Percentiles rank a stretch among this genome's conserved stretches.
Evolutionary conservation across 2,888 invertebrate species (phyloP).

Genomic region (Urechis unicinctus): DNA sequence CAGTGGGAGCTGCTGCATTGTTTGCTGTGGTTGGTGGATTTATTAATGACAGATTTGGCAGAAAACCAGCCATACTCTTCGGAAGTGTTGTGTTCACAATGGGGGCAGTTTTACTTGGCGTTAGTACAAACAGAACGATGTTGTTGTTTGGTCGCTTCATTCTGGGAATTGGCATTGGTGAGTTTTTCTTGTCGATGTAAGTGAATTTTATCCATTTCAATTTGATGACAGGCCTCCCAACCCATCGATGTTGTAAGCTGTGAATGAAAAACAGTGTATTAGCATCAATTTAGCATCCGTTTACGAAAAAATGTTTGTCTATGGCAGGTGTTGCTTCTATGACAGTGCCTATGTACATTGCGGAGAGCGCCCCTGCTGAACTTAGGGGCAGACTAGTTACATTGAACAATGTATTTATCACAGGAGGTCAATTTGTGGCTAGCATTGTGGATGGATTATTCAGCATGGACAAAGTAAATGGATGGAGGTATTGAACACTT

Average conservation of each 20-base stretch:
- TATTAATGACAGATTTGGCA: conserved; percentile 53
- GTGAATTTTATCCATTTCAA: no score
- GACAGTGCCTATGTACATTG: conserved; percentile 58
- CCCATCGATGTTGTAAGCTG: no score
- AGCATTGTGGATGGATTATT: conserved; percentile 54
- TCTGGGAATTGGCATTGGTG: conserved; percentile 42
- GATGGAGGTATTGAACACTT: conserved; percentile 53
- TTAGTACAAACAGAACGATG: conserved; percentile 8
- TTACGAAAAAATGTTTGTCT: no score
- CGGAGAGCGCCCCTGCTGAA: conserved; percentile 54
- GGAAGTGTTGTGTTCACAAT: conserved; percentile 19
- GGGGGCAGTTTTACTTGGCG: conserved; percentile 17
- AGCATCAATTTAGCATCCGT: no score
- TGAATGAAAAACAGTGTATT: no score
- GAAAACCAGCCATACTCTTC: conserved; percentile 50
- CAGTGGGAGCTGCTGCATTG: conserved; percentile 38
- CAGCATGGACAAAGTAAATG: conserved; percentile 49
- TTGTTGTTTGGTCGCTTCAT: conserved; percentile 14
- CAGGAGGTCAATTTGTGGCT: conserved; percentile 56
- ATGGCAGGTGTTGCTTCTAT: conserved; percentile 54
- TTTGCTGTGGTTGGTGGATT: conserved; percentile 46
- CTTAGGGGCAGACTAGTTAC: conserved; percentile 55
- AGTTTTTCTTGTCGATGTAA: conserved; percentile 7
- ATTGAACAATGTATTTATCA: conserved; percentile 54
- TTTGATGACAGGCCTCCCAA: no score